A percentile compares a stretch with the other conserved stretches of the same genome.
Evolutionary conservation across 2,888 invertebrate species (phyloP).

Genomic region (Nasonovia ribisnigri): DNA sequence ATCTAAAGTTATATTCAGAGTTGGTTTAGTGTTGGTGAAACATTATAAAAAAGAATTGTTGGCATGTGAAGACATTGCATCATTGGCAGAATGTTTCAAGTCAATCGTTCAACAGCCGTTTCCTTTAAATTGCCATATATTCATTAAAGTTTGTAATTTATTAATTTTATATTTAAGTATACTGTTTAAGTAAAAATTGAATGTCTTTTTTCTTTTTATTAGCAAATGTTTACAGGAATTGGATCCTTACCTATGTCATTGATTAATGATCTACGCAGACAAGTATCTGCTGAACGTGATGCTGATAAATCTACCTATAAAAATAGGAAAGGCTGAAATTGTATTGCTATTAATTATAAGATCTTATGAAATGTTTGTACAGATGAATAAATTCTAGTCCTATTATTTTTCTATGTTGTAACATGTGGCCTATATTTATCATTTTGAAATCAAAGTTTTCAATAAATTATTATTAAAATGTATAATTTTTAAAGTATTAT

Average conservation of each 20-base stretch:
- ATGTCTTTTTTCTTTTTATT: slow-evolving; percentile 70
- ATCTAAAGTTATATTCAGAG: slow-evolving; percentile 91
- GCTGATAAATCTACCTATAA: slow-evolving; percentile 36
- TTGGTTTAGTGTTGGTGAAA: slow-evolving; percentile 86
- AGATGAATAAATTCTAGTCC: slow-evolving; percentile 48
- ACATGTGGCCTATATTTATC: slow-evolving; percentile 25
- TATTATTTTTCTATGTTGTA: slow-evolving; percentile 25
- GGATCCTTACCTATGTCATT: slow-evolving; percentile 80
- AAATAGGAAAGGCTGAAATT: slow-evolving; percentile 51
- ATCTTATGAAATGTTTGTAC: not conserved
- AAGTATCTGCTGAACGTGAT: slow-evolving; percentile 73
- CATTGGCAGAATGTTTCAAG: slow-evolving; percentile 86
- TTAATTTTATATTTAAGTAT: not conserved
- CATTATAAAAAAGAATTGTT: slow-evolving; percentile 80
- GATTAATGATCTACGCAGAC: slow-evolving; percentile 76
- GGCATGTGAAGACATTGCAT: slow-evolving; percentile 83
- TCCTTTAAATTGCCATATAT: slow-evolving; percentile 88
- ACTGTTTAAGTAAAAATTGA: not conserved
- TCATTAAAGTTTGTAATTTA: slow-evolving; percentile 80
- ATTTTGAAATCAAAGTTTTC: not conserved
- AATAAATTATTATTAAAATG: not conserved
- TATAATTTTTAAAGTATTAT: slow-evolving; percentile 6
- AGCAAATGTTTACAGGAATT: slow-evolving; percentile 87
- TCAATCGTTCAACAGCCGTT: slow-evolving; percentile 83
- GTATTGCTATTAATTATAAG: not conserved